Base-by-base conservation (phyloP, 2,113 vertebrate genomes). In the Engraulis encrasicolus region DNA sequence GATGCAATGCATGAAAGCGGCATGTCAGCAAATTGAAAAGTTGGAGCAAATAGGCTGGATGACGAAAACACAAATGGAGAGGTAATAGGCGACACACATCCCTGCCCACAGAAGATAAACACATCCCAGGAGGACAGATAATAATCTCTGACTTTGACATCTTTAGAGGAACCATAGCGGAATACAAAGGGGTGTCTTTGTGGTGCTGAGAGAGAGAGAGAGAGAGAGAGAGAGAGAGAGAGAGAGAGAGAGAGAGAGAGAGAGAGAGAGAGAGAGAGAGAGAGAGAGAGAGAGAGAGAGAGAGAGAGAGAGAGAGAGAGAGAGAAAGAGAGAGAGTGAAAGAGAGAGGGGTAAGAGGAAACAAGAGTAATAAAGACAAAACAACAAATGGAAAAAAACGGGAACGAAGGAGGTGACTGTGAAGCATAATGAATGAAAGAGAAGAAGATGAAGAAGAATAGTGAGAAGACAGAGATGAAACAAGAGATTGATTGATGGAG, bases 161-260 rank as follows among this genome's bases (percentile, higher is more conserved):
- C n/a, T n/a, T n/a, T n/a, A n/a, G n/a, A n/a, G n/a, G n/a, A n/a
- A n/a, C n/a, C n/a, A n/a, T n/a, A n/a, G n/a, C n/a, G n/a, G n/a
- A n/a, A n/a, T n/a, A n/a, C n/a, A n/a, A n/a, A n/a, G n/a, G n/a
- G n/a, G n/a, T n/a, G n/a, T n/a, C n/a, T n/a, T n/a, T 66, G 58
- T 23, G 17, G 1, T 74, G 27, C 31, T 34, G 31, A 19, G 27
- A 81, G 14, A 19, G 14, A 74, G 45, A 82, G 23, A 23, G 23
- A 19, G 2, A 6, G 23, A 19, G 36, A 19, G 15, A 49, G 15
- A 7, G 6, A 54, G 18, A 38, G 7, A 14, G 11, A 40, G 52
- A 77, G 61, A 54, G 27, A 20, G 77, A 34, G n/a, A 80, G 2
- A 49, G 52, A 83, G n/a, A 45, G 19, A 79, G 34, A 85, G 58